Percentiles rank a stretch among this genome's conserved stretches.
These are phyloP conservation scores for Pseudomyrmex concolor DNA, from an alignment of 1,140 invertebrate genomes.

Conservation along the genomic window DNA sequence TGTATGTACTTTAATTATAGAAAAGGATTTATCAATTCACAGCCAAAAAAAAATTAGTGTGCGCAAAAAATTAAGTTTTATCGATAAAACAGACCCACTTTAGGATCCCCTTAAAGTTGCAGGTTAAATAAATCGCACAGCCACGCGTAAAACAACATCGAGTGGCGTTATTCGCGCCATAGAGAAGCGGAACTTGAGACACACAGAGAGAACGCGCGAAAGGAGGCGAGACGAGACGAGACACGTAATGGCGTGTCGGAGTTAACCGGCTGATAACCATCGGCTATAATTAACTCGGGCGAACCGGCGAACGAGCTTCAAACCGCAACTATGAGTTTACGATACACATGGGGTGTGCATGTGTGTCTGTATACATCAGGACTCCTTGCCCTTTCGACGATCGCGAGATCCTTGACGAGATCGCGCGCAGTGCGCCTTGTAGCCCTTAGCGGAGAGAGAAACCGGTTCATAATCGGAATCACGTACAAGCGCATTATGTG, in stretches of 20 bases:
- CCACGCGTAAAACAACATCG: slow-evolving; percentile 27
- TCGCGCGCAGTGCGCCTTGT: not conserved
- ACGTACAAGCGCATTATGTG: slow-evolving; percentile 38
- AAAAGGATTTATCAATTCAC: too few species aligned
- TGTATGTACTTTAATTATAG: too few species aligned
- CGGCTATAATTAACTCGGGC: slow-evolving; percentile 85
- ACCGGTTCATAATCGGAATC: slow-evolving; percentile 50
- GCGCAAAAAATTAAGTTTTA: too few species aligned
- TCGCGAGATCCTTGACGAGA: slow-evolving; percentile 44
- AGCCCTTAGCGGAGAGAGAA: slow-evolving; percentile 50
- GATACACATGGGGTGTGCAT: slow-evolving; percentile 8
- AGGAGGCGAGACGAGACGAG: slow-evolving; percentile 75
- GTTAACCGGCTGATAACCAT: slow-evolving; percentile 86
- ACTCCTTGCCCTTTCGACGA: slow-evolving; percentile 40
- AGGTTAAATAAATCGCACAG: not conserved
- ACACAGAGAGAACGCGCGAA: slow-evolving; percentile 25
- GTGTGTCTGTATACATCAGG: too few species aligned
- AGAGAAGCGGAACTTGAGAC: slow-evolving; percentile 62
- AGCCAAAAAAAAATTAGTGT: too few species aligned
- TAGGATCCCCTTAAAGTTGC: too few species aligned
- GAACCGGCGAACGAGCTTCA: slow-evolving; percentile 83
- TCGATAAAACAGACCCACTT: too few species aligned
- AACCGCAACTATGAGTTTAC: slow-evolving; percentile 66
- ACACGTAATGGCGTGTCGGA: slow-evolving; percentile 85
- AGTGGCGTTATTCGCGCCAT: slow-evolving; percentile 64